Evolutionary conservation across 64 coral and sea anemone species (phyloP), one percentile per base, ranked within the genome.

Genomic region (Montipora efflorescens): DNA sequence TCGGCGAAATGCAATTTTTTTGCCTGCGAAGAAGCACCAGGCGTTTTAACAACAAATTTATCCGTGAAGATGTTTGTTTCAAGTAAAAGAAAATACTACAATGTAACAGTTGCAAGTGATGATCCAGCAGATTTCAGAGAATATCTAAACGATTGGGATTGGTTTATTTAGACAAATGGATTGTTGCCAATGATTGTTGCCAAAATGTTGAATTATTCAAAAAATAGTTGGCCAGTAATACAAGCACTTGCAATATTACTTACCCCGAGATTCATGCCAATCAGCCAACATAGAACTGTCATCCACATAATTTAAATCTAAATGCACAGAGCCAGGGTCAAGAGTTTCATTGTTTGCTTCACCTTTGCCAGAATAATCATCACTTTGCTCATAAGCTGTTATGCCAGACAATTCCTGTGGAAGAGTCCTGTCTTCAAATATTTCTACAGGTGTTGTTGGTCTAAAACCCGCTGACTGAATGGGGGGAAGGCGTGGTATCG

Each of bases 381-480:
- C 43, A 18, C 4, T 64, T 83, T 83, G 81, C 67, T 83, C 8
- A 66, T 89, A 16, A 76, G 12, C 4, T 77, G 78, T 25, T 50
- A 48, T 51, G 67, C 67, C 69, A 59, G 79, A 14, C 66, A 62
- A 28, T 20, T 28, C 66, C 21, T 58, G 43, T 20, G 48, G 19
- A 13, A 69, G 80, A 48, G 72, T 22, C 48, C 58, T 48, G 16
- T 70, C 64, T 20, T 86, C 62, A 48, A 18, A 12, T 8, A 72
- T 50, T 71, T 72, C 64, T 23, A 28, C 25, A 28, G 88, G 81
- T 70, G 96, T 92, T 15, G 70, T 51, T 5, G 83, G 89, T 49
- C 93, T 79, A 51, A 78, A 89, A 20, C 93, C 93, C 45, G 96
- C 96, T 61, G 96, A 97, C 36, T 97, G 96, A 70, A 97, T 97